Percentiles rank a stretch among this genome's conserved stretches.
Evolutionary conservation across 2,888 invertebrate species (phyloP).

Genomic region (Isotomurus palustris): DNA sequence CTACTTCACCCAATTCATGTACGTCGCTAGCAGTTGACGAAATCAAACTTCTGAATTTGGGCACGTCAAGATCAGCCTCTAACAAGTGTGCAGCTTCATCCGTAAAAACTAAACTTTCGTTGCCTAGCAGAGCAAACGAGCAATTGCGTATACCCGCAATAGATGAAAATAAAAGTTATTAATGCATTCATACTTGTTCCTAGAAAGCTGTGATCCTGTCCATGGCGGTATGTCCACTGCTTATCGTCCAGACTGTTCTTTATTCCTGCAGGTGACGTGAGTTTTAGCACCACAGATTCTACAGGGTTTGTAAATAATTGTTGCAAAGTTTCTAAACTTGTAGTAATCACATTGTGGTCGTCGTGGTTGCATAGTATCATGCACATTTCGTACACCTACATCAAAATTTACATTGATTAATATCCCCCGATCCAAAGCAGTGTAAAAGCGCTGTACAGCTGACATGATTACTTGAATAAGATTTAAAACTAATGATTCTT

Average conservation of each 20-base stretch:
- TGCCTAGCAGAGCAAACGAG: conserved; percentile 11
- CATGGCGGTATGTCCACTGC: conserved; percentile 14
- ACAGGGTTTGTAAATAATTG: conserved; percentile 59
- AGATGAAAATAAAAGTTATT: not conserved
- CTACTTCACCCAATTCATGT: conserved; percentile 31
- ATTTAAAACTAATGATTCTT: conserved; percentile 23
- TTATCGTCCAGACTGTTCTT: conserved; percentile 42
- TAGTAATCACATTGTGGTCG: conserved; percentile 84
- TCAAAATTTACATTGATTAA: not conserved
- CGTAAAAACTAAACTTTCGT: conserved; percentile 30
- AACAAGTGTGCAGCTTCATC: conserved; percentile 38
- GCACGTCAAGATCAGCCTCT: conserved; percentile 36
- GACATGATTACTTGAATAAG: conserved; percentile 24
- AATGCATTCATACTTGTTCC: not conserved
- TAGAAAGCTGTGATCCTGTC: no score
- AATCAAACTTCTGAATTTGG: conserved; percentile 34
- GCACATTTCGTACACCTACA: conserved; percentile 72
- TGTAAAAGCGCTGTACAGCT: conserved; percentile 42
- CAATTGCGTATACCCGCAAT: not conserved
- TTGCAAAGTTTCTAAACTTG: conserved; percentile 71
- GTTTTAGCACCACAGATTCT: conserved; percentile 54
- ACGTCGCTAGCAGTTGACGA: conserved; percentile 36
- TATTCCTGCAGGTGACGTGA: conserved; percentile 56
- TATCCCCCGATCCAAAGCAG: not conserved
- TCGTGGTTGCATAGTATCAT: conserved; percentile 55